Percentiles rank a stretch among this genome's conserved stretches.
Evolutionary conservation across 2,797 vertebrate species (phyloP).

Genomic region (Sciurus carolinensis): DNA sequence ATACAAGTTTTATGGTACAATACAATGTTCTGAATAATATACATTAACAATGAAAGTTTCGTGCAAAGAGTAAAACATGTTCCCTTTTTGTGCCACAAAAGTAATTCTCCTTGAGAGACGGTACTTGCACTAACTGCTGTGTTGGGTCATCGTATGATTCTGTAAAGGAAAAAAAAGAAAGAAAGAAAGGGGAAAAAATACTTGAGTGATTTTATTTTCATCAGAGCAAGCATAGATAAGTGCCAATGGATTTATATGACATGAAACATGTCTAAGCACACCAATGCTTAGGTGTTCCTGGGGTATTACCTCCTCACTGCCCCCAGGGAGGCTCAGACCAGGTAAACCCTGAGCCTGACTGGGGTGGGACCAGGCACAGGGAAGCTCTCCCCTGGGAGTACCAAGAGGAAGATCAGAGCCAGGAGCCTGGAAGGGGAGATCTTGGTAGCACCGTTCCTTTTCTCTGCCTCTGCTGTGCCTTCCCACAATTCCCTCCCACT

Average conservation of each 20-base stretch:
- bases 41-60: slow-evolving; percentile 95
- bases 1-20: slow-evolving; percentile 94
- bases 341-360: neutral
- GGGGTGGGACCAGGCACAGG: fast-evolving
- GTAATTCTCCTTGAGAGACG: slow-evolving; percentile 86
- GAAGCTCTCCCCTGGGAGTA: too few relatives aligned
- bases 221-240: neutral
- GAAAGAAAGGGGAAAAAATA: slow-evolving; percentile 71
- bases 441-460: neutral
- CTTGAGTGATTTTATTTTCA: slow-evolving; percentile 60
- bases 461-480: neutral
- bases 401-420: neutral
- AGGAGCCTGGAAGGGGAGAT: neutral
- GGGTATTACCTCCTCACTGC: neutral
- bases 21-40: slow-evolving; percentile 94
- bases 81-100: slow-evolving; percentile 91
- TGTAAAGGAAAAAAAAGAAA: slow-evolving; percentile 88
- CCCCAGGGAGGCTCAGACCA: neutral
- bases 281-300: fast-evolving
- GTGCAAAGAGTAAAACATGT: slow-evolving; percentile 94
- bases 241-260: neutral
- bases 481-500: neutral
- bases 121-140: slow-evolving; percentile 97
- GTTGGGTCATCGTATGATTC: slow-evolving; percentile 99
- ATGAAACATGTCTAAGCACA: neutral